Evolutionary conservation across 1,140 invertebrate species (phyloP).

Genomic region (Theocolax elegans): DNA sequence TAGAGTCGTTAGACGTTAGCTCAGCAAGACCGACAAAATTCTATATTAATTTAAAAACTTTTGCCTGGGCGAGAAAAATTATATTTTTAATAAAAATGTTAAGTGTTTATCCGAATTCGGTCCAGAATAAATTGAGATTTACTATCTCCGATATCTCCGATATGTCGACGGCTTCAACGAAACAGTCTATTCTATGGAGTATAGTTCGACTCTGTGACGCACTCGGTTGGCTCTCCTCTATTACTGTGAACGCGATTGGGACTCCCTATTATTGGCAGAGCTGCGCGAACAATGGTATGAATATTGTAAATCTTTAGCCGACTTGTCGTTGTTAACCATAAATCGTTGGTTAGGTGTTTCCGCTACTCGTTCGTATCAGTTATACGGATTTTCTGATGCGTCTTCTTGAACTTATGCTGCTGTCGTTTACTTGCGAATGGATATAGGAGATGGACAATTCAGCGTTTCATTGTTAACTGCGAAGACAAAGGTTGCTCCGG

Average conservation of each 20-base stretch:
- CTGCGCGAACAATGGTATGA: neutral
- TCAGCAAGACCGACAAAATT: no score
- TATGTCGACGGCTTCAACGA: slow-evolving; percentile 34
- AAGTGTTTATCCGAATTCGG: slow-evolving; percentile 13
- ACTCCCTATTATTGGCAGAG: slow-evolving; percentile 40
- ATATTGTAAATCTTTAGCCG: slow-evolving; percentile 7
- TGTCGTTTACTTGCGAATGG: no score
- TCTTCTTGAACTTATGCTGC: no score
- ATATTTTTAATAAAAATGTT: no score
- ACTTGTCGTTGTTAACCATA: neutral
- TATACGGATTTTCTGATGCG: no score
- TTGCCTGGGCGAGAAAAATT: no score
- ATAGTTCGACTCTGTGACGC: no score
- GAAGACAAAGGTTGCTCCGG: slow-evolving; percentile 47
- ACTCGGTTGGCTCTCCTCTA: slow-evolving; percentile 38
- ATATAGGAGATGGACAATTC: no score
- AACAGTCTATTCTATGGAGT: slow-evolving; percentile 39
- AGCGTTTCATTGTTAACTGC: no score
- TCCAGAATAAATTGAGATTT: slow-evolving; percentile 6
- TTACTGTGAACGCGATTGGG: slow-evolving; percentile 50
- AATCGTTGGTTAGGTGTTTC: slow-evolving; percentile 35
- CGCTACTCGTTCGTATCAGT: neutral
- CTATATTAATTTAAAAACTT: no score
- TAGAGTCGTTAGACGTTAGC: no score
- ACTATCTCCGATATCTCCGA: neutral